phyloP scores from a whole-genome alignment of 2,113 vertebrate species.

The Atlantisia rogersi region DNA sequence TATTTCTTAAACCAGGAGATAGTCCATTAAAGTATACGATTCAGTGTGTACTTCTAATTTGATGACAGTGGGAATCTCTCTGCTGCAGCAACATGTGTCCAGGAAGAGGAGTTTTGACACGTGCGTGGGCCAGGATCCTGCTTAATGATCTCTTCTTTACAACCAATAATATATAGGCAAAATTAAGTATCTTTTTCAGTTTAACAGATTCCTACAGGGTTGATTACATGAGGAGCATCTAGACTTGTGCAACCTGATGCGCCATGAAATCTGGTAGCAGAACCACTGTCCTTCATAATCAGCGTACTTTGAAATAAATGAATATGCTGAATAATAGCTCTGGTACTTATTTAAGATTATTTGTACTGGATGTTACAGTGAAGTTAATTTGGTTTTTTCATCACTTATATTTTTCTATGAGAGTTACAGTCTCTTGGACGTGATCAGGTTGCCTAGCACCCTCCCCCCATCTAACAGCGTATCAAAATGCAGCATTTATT shows the following conservation, averaged over 20 bases:
- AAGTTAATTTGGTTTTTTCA: neutral
- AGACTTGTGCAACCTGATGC: neutral
- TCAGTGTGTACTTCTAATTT: neutral
- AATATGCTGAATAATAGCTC: neutral
- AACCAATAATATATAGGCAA: neutral
- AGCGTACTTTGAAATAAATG: slow-evolving; percentile 15
- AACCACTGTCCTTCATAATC: slow-evolving; percentile 14
- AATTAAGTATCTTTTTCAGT: neutral
- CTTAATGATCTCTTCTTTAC: neutral
- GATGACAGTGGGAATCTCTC: neutral
- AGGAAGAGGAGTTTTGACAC: neutral
- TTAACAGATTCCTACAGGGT: neutral
- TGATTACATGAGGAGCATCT: neutral
- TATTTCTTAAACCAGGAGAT: neutral
- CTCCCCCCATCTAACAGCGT: neutral
- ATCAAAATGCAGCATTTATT: slow-evolving; percentile 45
- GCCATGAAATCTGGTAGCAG: neutral
- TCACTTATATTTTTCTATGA: neutral
- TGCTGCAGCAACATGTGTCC: neutral
- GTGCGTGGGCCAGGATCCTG: neutral
- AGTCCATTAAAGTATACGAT: accelerated
- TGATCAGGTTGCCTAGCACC: slow-evolving; percentile 28
- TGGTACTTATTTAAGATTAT: neutral
- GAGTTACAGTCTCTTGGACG: slow-evolving; percentile 23
- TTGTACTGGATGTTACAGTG: slow-evolving; percentile 18